phyloP scores from a whole-genome alignment of 2,113 vertebrate species.

The Austrofundulus limnaeus region DNA sequence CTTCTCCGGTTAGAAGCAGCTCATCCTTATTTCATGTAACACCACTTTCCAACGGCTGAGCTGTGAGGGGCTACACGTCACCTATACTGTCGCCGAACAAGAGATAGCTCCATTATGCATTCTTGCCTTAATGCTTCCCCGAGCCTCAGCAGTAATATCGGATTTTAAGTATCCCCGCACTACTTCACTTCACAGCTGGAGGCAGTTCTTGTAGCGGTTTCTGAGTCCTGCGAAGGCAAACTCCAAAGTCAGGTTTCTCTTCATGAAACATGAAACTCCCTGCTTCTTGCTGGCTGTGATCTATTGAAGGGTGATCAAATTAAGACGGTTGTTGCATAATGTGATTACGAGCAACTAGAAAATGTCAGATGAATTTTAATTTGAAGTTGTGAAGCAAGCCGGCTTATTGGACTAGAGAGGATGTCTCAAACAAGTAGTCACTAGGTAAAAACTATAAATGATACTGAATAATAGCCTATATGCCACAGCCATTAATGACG shows the following conservation, averaged over 20 bases:
- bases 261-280: conserved; percentile 35
- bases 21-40: conserved; percentile 5
- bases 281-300: conserved; percentile 57
- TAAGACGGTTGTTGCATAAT: conserved; percentile 39
- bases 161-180: conserved; percentile 46
- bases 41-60: conserved; percentile 10
- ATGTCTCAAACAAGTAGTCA: no score
- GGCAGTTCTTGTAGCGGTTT: conserved; percentile 56
- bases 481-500: no score
- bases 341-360: conserved; percentile 46
- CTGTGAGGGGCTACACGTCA: conserved; percentile 6
- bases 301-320: conserved; percentile 63
- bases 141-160: conserved; percentile 51
- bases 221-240: conserved; percentile 57
- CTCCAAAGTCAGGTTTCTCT: conserved; percentile 54
- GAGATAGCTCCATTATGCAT: conserved; percentile 27
- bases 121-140: conserved; percentile 41
- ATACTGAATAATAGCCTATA: no score
- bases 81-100: conserved; percentile 21
- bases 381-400: no score
- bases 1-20: not conserved
- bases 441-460: no score
- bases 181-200: conserved; percentile 63
- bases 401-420: no score
- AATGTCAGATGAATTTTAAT: no score